Evolutionary conservation across 2,113 vertebrate genomes (phyloP).

Genomic region (Grammomys dolichurus): DNA sequence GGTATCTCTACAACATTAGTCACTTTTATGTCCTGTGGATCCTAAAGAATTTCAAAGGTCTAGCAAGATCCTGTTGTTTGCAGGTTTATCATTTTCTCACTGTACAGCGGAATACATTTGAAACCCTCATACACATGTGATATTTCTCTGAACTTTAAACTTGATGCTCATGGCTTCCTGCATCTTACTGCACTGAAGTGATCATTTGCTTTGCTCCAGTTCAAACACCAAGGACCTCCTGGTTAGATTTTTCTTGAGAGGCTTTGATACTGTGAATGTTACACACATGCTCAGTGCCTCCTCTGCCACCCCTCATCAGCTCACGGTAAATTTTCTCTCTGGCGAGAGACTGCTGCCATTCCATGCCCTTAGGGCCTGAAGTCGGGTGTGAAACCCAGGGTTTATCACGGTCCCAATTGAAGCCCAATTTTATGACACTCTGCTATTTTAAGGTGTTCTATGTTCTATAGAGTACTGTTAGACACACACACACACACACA

Average conservation of each 20-base stretch:
- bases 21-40: background rate
- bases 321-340: background rate
- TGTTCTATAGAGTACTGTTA: conserved; percentile 5
- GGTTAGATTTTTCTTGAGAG: background rate
- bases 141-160: background rate
- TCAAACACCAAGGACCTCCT: background rate
- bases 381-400: background rate
- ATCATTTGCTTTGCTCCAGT: background rate
- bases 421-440: background rate
- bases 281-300: background rate
- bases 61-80: conserved; percentile 28
- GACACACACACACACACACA: background rate
- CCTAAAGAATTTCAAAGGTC: conserved; percentile 32
- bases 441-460: conserved; percentile 49
- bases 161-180: background rate
- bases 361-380: background rate
- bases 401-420: background rate
- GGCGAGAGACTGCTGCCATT: background rate
- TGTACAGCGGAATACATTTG: background rate
- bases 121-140: background rate
- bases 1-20: background rate
- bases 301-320: background rate
- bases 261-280: background rate
- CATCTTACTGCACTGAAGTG: background rate
- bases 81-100: background rate